These are phyloP conservation scores for Pseudorhiza aurosa DNA, from an alignment of 30 jellyfish, hydroid and myxozoan species.

Conservation along the genomic window DNA sequence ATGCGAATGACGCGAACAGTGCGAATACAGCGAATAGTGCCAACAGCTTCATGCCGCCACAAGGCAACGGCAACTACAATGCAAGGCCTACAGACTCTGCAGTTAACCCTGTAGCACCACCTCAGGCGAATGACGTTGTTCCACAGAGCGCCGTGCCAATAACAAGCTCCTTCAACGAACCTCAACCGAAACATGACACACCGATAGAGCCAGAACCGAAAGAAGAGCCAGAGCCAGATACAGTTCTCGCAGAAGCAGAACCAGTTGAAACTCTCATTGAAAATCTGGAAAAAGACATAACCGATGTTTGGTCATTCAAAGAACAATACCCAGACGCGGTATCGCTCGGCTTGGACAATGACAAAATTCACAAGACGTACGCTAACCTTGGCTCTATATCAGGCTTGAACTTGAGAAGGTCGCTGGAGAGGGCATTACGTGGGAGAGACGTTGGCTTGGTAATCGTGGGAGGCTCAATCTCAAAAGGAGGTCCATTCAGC, in stretches of 20 bases:
- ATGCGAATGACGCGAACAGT: not conserved
- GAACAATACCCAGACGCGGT: slow-evolving; percentile 92
- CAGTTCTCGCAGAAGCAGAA: slow-evolving; percentile 89
- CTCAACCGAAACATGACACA: slow-evolving; percentile 67
- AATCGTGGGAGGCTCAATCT: slow-evolving; percentile 98
- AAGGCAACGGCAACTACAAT: slow-evolving; percentile 6
- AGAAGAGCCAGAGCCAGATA: slow-evolving; percentile 73
- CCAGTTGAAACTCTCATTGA: slow-evolving; percentile 97
- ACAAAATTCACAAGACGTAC: slow-evolving; percentile 92
- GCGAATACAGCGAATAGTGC: not conserved
- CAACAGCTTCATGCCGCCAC: too few relatives aligned
- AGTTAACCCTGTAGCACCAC: slow-evolving; percentile 23
- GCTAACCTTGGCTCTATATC: slow-evolving; percentile 98
- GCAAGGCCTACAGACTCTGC: slow-evolving; percentile 32
- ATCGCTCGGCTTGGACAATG: slow-evolving; percentile 94
- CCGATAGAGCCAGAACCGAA: slow-evolving; percentile 69
- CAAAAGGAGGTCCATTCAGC: slow-evolving; percentile 99
- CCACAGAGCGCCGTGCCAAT: slow-evolving; percentile 52
- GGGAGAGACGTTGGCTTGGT: slow-evolving; percentile 99
- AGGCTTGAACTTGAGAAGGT: slow-evolving; percentile 91
- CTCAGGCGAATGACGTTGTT: slow-evolving; percentile 5
- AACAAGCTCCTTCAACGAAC: slow-evolving; percentile 4
- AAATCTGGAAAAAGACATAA: slow-evolving; percentile 90
- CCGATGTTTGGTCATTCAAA: slow-evolving; percentile 98
- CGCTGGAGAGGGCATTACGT: slow-evolving; percentile 93